phyloP scores from a whole-genome alignment of 2,888 invertebrate genomes.

The Aspidiotus rigidus region DNA sequence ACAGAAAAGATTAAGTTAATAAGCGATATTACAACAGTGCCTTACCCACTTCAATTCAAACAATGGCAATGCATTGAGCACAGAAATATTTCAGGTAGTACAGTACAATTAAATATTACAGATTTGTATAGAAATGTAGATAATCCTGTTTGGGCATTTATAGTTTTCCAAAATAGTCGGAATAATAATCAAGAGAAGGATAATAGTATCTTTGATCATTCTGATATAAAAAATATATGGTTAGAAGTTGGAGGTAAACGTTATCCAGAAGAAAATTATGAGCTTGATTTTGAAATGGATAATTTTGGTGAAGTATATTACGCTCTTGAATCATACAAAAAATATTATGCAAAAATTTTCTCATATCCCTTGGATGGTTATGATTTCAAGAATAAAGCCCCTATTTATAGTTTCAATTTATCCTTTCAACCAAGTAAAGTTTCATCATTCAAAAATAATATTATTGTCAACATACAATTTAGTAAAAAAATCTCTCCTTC shows the following conservation, averaged over 20 bases:
- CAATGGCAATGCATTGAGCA: too few relatives aligned
- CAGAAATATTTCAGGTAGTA: background rate
- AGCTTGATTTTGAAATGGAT: background rate
- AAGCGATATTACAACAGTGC: background rate
- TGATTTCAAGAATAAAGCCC: too few relatives aligned
- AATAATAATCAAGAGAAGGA: background rate
- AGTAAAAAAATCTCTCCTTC: too few relatives aligned
- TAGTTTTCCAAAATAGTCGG: background rate
- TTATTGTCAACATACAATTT: too few relatives aligned
- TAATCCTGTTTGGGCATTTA: background rate
- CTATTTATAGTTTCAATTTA: too few relatives aligned
- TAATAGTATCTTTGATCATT: background rate
- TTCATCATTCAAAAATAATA: too few relatives aligned
- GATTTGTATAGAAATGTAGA: background rate
- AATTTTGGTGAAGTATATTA: background rate
- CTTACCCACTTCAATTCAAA: background rate
- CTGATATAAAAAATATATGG: background rate
- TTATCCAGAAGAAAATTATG: background rate
- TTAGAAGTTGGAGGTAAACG: background rate
- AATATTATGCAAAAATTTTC: background rate
- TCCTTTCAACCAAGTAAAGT: too few relatives aligned
- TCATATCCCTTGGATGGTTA: background rate
- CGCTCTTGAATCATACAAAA: background rate
- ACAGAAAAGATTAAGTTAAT: background rate
- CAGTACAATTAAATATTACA: background rate